Percentiles rank a stretch among this genome's conserved stretches.
These are phyloP conservation scores for Rhimphoctona megacephalus DNA, from an alignment of 2,888 invertebrate genomes.

Conservation along the genomic window DNA sequence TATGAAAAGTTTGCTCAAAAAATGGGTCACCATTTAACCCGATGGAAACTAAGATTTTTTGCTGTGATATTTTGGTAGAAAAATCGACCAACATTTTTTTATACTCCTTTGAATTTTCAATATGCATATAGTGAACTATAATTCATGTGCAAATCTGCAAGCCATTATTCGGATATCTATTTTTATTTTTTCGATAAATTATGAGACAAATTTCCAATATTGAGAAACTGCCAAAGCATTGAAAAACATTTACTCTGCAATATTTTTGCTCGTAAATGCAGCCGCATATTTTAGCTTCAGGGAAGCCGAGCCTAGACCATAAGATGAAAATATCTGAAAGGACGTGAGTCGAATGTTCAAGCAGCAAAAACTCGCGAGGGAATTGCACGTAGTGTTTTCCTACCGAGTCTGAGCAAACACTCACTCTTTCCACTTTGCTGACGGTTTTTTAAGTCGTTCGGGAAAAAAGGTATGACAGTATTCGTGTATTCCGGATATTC, in stretches of 20 bases:
- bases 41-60: not conserved
- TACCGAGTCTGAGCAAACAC: constrained; percentile 43
- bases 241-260: constrained; percentile 3
- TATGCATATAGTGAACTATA: not conserved
- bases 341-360: constrained; percentile 58
- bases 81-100: not conserved
- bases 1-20: not conserved
- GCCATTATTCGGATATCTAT: not conserved
- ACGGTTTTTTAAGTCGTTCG: constrained; percentile 37
- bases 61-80: not conserved
- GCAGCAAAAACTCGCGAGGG: constrained; percentile 21
- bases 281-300: constrained; percentile 3
- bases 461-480: constrained; percentile 13
- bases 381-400: constrained; percentile 37
- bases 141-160: not conserved
- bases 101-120: not conserved
- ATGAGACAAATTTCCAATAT: constrained; percentile 1
- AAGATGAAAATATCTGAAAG: constrained; percentile 52
- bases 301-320: not conserved
- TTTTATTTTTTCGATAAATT: not conserved
- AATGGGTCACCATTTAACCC: not conserved
- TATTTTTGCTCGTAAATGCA: constrained; percentile 27
- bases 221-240: not conserved
- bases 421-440: constrained; percentile 23
- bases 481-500: constrained; percentile 27